These are phyloP conservation scores for Drosophila nigromelanica DNA, from an alignment of 1,140 invertebrate species.

Conservation along the genomic window DNA sequence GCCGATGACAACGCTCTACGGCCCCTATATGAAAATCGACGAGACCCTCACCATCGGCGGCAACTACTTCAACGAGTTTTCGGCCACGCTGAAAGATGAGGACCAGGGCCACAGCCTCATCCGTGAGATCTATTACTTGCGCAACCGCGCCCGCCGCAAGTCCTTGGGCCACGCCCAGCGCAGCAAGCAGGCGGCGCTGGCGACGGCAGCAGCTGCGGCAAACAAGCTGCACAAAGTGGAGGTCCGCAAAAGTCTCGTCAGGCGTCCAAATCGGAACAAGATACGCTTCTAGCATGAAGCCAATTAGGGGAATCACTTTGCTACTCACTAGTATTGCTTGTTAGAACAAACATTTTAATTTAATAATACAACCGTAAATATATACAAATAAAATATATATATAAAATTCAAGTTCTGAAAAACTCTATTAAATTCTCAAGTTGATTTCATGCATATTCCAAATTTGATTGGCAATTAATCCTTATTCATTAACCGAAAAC, in stretches of 20 bases:
- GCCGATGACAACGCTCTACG: slow-evolving; percentile 79
- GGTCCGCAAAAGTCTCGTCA: slow-evolving; percentile 63
- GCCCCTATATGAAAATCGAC: slow-evolving; percentile 80
- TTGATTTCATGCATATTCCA: too few species aligned
- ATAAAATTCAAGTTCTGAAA: too few species aligned
- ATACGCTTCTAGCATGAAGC: slow-evolving; percentile 49
- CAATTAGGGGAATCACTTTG: neutral
- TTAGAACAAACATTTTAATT: neutral
- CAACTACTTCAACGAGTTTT: slow-evolving; percentile 79
- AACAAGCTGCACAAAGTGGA: slow-evolving; percentile 36
- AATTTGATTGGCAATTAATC: too few species aligned
- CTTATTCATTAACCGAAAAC: neutral
- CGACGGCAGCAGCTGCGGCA: neutral
- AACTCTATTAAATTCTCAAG: too few species aligned
- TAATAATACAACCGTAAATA: too few species aligned
- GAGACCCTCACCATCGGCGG: slow-evolving; percentile 73
- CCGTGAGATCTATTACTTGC: slow-evolving; percentile 73
- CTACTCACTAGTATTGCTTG: slow-evolving; percentile 6
- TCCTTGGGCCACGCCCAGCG: slow-evolving; percentile 25
- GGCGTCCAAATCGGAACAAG: slow-evolving; percentile 69
- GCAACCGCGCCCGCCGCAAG: slow-evolving; percentile 51
- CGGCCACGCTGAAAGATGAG: slow-evolving; percentile 72
- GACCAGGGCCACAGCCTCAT: slow-evolving; percentile 69
- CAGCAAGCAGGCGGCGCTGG: slow-evolving; percentile 32
- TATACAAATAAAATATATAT: too few species aligned